These are phyloP conservation scores for Drosophila mayaguana DNA, from an alignment of 2,888 invertebrate species.

Conservation along the genomic window DNA sequence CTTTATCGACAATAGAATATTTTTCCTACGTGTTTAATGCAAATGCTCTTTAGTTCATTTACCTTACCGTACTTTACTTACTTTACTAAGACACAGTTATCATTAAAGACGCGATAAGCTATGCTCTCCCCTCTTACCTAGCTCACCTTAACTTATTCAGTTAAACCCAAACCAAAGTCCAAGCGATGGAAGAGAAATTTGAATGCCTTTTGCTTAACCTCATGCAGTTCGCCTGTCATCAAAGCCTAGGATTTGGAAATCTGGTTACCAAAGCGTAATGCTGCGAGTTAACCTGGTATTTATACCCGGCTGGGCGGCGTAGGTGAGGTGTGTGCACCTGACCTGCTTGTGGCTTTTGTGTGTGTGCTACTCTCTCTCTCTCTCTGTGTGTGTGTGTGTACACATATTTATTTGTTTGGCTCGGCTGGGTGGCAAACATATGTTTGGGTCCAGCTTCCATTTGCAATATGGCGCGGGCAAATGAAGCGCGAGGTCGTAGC, in stretches of 20 bases:
- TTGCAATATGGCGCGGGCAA: slow-evolving; percentile 67
- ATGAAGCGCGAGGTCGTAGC: slow-evolving; percentile 25
- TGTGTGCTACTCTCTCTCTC: too few species aligned
- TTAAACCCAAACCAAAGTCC: background rate
- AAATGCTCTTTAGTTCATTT: background rate
- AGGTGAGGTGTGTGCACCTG: slow-evolving; percentile 3
- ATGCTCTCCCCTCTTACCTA: too few species aligned
- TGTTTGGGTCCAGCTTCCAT: slow-evolving; percentile 69
- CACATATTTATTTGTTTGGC: background rate
- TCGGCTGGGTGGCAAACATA: slow-evolving; percentile 67
- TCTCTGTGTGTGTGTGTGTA: background rate
- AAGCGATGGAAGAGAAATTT: background rate
- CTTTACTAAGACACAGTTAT: background rate
- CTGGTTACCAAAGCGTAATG: slow-evolving; percentile 2
- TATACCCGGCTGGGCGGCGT: background rate
- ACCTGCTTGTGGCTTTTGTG: background rate
- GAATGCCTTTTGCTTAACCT: background rate
- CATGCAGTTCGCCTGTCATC: background rate
- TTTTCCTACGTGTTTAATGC: too few species aligned
- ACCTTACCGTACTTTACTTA: too few species aligned
- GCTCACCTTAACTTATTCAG: background rate
- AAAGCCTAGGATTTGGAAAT: background rate
- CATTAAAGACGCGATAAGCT: background rate
- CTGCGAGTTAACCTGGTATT: background rate
- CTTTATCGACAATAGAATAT: too few species aligned